These are phyloP conservation scores for Ricordea florida DNA, from an alignment of 92 coral and sea anemone species.

Conservation along the genomic window DNA sequence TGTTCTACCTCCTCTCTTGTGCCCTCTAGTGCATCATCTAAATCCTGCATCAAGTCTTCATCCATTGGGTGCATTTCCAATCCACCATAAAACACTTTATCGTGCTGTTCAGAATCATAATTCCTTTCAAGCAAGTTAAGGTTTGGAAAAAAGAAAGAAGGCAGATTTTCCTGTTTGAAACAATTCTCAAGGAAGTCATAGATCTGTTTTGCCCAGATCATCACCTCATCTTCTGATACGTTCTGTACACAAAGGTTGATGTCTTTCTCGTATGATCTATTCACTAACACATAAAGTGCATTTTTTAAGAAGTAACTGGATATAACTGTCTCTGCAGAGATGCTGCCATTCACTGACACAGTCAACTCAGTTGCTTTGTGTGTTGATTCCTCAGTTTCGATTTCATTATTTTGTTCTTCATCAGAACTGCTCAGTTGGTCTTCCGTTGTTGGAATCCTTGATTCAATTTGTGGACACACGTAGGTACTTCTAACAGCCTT, in stretches of 20 bases:
- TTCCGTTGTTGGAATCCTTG: not conserved
- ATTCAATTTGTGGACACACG: conserved; percentile 1
- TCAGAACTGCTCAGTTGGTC: not conserved
- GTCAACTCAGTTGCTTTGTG: not conserved
- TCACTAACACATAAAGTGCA: not conserved
- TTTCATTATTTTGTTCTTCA: not conserved
- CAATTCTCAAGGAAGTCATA: conserved; percentile 19
- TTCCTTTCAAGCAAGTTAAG: conserved; percentile 19
- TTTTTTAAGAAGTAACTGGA: conserved; percentile 27
- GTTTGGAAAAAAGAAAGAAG: conserved; percentile 11
- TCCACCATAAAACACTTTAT: conserved; percentile 10
- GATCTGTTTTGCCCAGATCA: not conserved
- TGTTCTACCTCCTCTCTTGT: not conserved
- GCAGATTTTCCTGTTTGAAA: conserved; percentile 5
- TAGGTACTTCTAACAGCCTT: conserved; percentile 25
- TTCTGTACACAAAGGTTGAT: conserved; percentile 3
- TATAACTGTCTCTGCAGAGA: conserved; percentile 15
- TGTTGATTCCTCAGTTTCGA: not conserved
- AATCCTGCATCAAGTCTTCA: conserved; percentile 13
- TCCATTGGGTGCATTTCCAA: conserved; percentile 26
- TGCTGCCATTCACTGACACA: not conserved
- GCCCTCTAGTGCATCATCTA: conserved; percentile 7
- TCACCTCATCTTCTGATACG: not conserved
- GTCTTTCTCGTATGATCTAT: not conserved
- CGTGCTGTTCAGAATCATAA: conserved; percentile 17